Conservation (phyloP, 2,113 vertebrate genomes). For the Cisticola juncidis region DNA sequence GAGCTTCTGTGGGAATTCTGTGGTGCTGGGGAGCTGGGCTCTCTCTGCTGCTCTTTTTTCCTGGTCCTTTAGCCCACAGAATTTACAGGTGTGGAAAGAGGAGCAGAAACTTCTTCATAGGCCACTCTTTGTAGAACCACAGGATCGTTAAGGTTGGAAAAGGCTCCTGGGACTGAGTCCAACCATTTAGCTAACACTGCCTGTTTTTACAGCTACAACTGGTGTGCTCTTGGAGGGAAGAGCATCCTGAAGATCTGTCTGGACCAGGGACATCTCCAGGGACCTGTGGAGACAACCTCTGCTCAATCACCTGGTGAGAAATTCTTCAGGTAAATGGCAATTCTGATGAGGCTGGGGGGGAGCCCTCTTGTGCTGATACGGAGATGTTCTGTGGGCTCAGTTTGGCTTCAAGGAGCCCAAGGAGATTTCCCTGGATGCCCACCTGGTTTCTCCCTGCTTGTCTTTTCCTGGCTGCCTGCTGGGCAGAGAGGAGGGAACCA, state of each 20-base stretch:
- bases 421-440: background rate
- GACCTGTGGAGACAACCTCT: background rate
- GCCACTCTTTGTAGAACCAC: background rate
- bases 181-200: fast-evolving
- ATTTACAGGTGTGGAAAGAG: background rate
- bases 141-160: background rate
- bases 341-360: background rate
- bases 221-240: background rate
- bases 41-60: background rate
- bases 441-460: background rate
- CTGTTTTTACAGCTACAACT: background rate
- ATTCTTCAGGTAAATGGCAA: background rate
- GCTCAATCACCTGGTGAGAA: background rate
- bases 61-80: background rate
- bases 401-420: background rate
- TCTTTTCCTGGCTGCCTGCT: background rate
- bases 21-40: background rate
- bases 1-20: background rate
- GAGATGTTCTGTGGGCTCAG: background rate
- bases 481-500: background rate
- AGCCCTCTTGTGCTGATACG: background rate
- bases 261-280: background rate
- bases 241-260: background rate
- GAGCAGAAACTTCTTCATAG: background rate
- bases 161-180: background rate